Evolutionary conservation across 2,888 invertebrate genomes (phyloP), one percentile per base, ranked within the genome.

Genomic region (Entomobrya multifasciata): DNA sequence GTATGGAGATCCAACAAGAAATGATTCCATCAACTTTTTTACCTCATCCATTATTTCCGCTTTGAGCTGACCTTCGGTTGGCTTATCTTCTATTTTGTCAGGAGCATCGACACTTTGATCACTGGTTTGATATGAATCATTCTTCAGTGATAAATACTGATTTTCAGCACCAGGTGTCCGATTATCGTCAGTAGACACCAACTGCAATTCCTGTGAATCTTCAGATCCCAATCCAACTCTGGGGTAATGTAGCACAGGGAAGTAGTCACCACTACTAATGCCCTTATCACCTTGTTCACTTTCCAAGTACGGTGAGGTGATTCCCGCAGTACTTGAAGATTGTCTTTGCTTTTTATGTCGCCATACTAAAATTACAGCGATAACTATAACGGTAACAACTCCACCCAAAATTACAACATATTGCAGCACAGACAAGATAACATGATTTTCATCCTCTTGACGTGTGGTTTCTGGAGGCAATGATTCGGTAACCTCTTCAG

Each of bases 1-100:
- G 57, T 20, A 20, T 5, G 5, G 55, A 11, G 20, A 8, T 17
- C n/a, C 13, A 25, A 72, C 2, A 25, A 44, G 13, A 17, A 52
- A 49, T 27, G n/a, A 13, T 30, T 74, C 27, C 52, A 49, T 20
- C 8, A 74, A 11, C 30, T 62, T 60, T 47, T 78, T 78, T 13
- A 78, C n/a, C 15, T 78, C 27, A 4, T 44, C 47, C 62, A 78
- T n/a, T 5, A 62, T 47, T 25, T 62, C 27, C 10, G 20, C 22
- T 44, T 41, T 70, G 13, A 44, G 70, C 15, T 44, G 47, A 20
- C 25, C 11, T 20, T 44, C 70, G 15, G 20, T 30, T 65, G n/a
- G n/a, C n/a, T n/a, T n/a, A n/a, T n/a, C n/a, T n/a, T n/a, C n/a
- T n/a, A n/a, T n/a, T n/a, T n/a, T n/a, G n/a, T n/a, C n/a, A n/a